Conservation (phyloP, 2,888 invertebrate genomes). For the Phlogophora meticulosa region DNA sequence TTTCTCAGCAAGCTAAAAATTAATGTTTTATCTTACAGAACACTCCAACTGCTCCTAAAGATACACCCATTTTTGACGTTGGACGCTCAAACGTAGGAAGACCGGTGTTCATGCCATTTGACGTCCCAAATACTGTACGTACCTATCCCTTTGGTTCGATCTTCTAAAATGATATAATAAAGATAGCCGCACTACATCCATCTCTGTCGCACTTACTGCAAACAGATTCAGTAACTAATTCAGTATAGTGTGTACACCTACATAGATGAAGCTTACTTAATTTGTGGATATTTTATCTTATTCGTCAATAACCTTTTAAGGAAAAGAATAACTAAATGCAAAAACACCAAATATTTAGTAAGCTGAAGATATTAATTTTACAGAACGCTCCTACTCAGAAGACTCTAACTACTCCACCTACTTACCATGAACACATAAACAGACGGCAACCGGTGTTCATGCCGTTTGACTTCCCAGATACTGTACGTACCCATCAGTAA, state of each 20-base stretch:
- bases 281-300: too few relatives aligned
- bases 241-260: too few relatives aligned
- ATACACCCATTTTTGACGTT: background rate
- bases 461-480: background rate
- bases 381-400: background rate
- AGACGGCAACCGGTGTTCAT: background rate
- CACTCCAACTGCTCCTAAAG: background rate
- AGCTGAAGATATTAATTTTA: too few relatives aligned
- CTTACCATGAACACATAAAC: background rate
- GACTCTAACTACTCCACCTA: background rate
- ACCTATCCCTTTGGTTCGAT: background rate
- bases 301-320: too few relatives aligned
- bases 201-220: too few relatives aligned
- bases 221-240: too few relatives aligned
- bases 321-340: too few relatives aligned
- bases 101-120: slow-evolving; percentile 16
- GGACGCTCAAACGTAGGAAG: too few relatives aligned
- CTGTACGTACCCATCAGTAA: background rate
- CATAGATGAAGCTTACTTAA: too few relatives aligned
- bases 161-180: background rate
- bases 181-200: too few relatives aligned
- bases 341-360: too few relatives aligned
- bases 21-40: slow-evolving; percentile 8
- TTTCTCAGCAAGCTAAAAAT: background rate
- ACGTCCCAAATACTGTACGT: slow-evolving; percentile 4